These are phyloP conservation scores for Bradynema listronoti DNA, from an alignment of 1,140 invertebrate genomes.

Conservation along the genomic window DNA sequence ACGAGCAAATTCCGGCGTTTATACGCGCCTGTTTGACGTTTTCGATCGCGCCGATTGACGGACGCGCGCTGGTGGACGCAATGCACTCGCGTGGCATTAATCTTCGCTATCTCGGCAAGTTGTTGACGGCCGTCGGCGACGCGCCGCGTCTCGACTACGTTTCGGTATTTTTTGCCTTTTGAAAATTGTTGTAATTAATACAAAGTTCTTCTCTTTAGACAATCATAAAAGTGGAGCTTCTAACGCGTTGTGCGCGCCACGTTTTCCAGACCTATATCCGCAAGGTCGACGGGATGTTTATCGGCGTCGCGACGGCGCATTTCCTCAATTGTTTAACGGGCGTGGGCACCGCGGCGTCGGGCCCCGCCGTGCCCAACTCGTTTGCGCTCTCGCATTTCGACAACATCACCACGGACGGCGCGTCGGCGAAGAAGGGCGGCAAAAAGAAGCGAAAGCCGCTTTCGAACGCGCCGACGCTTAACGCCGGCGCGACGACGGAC, in stretches of 20 bases:
- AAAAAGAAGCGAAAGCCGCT: slow-evolving; percentile 29
- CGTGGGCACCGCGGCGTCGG: too few relatives aligned
- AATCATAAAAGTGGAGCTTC: slow-evolving; percentile 22
- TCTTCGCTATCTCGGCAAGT: slow-evolving; percentile 84
- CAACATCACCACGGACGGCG: neutral
- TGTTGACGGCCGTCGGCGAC: slow-evolving; percentile 67
- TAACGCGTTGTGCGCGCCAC: slow-evolving; percentile 24
- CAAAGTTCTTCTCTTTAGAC: slow-evolving; percentile 19
- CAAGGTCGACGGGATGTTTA: slow-evolving; percentile 12
- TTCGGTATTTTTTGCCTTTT: slow-evolving; percentile 5
- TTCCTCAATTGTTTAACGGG: slow-evolving; percentile 32
- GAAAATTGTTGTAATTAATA: neutral
- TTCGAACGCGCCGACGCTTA: neutral
- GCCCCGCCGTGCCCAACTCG: neutral
- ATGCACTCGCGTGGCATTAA: slow-evolving; percentile 88
- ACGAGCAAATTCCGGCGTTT: slow-evolving; percentile 84
- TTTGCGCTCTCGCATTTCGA: neutral
- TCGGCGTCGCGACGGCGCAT: slow-evolving; percentile 25
- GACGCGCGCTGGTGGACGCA: slow-evolving; percentile 81
- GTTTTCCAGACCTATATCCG: slow-evolving; percentile 25
- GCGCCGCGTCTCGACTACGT: slow-evolving; percentile 15
- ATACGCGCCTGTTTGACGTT: slow-evolving; percentile 86
- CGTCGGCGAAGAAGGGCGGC: slow-evolving; percentile 4
- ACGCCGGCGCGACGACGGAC: neutral
- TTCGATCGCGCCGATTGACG: slow-evolving; percentile 84